These are phyloP conservation scores for Drosophila mayri DNA, from an alignment of 1,140 invertebrate genomes.

Conservation along the genomic window DNA sequence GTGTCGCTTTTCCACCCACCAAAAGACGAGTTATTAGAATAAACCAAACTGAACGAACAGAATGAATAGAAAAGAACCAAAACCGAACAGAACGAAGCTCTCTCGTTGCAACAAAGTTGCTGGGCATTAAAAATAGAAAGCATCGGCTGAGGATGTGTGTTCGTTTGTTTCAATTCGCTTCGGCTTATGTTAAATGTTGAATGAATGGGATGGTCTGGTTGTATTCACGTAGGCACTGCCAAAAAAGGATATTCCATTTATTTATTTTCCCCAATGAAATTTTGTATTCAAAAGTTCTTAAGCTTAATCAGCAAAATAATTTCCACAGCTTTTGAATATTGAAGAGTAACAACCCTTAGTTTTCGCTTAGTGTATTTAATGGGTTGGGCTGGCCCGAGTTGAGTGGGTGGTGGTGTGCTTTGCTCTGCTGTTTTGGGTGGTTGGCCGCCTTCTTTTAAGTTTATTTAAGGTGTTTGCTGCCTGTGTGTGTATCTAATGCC, in stretches of 20 bases:
- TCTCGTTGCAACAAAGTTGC: slow-evolving; percentile 41
- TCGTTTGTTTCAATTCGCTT: slow-evolving; percentile 22
- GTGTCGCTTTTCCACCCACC: slow-evolving; percentile 37
- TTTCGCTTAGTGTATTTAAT: slow-evolving; percentile 21
- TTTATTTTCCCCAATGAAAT: not conserved
- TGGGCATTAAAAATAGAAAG: slow-evolving; percentile 43
- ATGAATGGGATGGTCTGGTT: slow-evolving; percentile 38
- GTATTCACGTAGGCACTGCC: not conserved
- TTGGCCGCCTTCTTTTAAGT: slow-evolving; percentile 45
- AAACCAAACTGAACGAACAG: slow-evolving; percentile 18
- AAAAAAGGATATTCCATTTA: not conserved
- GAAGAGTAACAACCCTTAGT: not conserved
- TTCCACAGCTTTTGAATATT: too few relatives aligned
- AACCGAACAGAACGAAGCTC: slow-evolving; percentile 12
- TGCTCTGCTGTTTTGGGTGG: slow-evolving; percentile 30
- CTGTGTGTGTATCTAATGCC: slow-evolving; percentile 39
- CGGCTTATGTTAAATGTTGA: slow-evolving; percentile 35
- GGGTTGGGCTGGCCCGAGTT: slow-evolving; percentile 19
- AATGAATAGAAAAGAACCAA: slow-evolving; percentile 4
- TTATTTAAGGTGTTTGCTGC: slow-evolving; percentile 45
- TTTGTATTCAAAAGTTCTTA: not conserved
- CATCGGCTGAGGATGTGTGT: slow-evolving; percentile 30
- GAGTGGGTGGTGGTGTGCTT: slow-evolving; percentile 26
- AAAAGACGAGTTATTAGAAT: slow-evolving; percentile 41
- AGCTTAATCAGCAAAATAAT: too few relatives aligned